Evolutionary conservation across 2,113 vertebrate species (phyloP).

Genomic region (Tinamus guttatus): DNA sequence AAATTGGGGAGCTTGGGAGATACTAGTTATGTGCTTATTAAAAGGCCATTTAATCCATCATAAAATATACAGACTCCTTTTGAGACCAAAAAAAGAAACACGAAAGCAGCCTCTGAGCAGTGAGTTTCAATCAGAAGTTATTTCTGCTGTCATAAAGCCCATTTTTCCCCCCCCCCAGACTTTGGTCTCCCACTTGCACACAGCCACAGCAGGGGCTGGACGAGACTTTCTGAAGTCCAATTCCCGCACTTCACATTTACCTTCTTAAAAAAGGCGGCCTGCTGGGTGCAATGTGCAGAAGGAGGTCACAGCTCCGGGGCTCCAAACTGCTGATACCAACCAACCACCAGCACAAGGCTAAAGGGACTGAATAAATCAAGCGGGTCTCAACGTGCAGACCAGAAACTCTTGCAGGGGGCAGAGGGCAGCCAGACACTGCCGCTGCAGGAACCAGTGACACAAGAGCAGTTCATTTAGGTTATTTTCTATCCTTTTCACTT

Average conservation of each 20-base stretch:
- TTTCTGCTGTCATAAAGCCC: constrained; percentile 44
- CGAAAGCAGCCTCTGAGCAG: constrained; percentile 14
- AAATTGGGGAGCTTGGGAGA: constrained; percentile 57
- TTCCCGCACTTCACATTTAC: accelerated
- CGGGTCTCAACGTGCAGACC: background rate
- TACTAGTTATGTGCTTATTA: constrained; percentile 30
- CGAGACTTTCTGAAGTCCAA: background rate
- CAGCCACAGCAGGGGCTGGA: background rate
- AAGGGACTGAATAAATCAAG: background rate
- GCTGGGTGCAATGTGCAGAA: background rate
- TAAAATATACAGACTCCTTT: constrained; percentile 22
- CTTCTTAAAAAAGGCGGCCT: background rate
- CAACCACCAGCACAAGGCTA: background rate
- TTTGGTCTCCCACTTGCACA: background rate
- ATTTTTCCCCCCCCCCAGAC: background rate
- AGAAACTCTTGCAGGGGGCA: background rate
- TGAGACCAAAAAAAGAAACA: background rate
- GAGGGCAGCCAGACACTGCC: accelerated
- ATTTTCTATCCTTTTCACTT: background rate
- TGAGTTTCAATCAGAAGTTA: constrained; percentile 34
- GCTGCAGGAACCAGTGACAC: background rate
- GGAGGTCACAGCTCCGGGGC: background rate
- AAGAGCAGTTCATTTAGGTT: background rate
- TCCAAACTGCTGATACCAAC: background rate
- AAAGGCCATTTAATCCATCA: constrained; percentile 52